Evolutionary conservation across 1,140 invertebrate genomes (phyloP).

Genomic region (Leptinotarsa texana): DNA sequence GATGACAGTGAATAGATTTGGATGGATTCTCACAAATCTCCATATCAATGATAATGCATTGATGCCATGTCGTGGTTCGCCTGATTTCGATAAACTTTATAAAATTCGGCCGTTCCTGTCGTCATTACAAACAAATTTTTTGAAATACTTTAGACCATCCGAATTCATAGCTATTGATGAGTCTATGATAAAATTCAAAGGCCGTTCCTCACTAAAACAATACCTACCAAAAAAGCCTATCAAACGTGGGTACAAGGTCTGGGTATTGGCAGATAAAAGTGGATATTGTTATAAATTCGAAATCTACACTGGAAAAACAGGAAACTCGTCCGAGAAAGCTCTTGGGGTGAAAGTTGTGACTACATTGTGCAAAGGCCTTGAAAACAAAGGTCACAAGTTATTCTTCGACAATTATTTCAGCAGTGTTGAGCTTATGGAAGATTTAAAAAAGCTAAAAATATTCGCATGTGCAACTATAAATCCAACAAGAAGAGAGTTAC

Average conservation of each 20-base stretch:
- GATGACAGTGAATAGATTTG: slow-evolving; percentile 55
- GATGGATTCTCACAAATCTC: slow-evolving; percentile 50
- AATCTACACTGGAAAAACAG: slow-evolving; percentile 44
- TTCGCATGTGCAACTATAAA: slow-evolving; percentile 54
- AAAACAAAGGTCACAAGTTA: slow-evolving; percentile 27
- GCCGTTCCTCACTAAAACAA: slow-evolving; percentile 45
- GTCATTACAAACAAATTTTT: slow-evolving; percentile 18
- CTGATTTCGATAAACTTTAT: slow-evolving; percentile 53
- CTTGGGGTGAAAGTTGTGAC: slow-evolving; percentile 39
- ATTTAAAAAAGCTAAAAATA: slow-evolving; percentile 17
- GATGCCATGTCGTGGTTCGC: slow-evolving; percentile 42
- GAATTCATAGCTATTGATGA: slow-evolving; percentile 34
- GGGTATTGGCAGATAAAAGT: slow-evolving; percentile 43
- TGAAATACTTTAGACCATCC: not conserved
- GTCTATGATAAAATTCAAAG: slow-evolving; percentile 43
- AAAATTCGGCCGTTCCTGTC: slow-evolving; percentile 50
- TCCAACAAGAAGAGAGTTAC: slow-evolving; percentile 44
- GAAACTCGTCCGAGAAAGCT: slow-evolving; percentile 19
- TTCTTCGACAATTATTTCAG: slow-evolving; percentile 36
- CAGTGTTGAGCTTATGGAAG: slow-evolving; percentile 13
- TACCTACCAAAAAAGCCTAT: slow-evolving; percentile 50
- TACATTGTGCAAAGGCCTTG: slow-evolving; percentile 16
- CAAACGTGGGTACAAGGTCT: slow-evolving; percentile 52
- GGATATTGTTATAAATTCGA: slow-evolving; percentile 47
- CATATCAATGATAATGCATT: slow-evolving; percentile 53